Base-by-base conservation (phyloP, 1,140 invertebrate genomes). In the Adoxophyes honmai region DNA sequence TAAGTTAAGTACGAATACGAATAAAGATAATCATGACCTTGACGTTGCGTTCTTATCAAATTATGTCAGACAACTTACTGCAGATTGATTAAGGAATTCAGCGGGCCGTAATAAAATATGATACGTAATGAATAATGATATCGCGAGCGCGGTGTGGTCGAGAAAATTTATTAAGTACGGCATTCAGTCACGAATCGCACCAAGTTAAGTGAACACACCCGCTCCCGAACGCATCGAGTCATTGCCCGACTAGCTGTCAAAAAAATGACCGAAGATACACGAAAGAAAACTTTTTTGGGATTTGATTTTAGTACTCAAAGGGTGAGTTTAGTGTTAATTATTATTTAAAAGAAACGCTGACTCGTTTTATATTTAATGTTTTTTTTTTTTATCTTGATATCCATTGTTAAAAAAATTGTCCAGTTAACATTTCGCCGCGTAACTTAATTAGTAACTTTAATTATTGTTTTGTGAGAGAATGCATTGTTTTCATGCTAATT, bases 291-390 rank as follows among this genome's bases (percentile, higher is more conserved):
- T 68, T 95, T 92, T 87, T 89, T 96, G 60, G 94, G 95, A 55
- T 91, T 96, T 55, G 95, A 96, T 89, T 91, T 95, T 72, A 95
- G 94, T 79, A 96, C 94, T 14, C 95, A 96, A 83, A 94, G 95
- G 92, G 95, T 96, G 90, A 89, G 75, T 73, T 61, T 28, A 55
- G 21, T 28, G 6, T 6, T 28, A 28, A 28, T 28, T 28, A 28
- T 28, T 28, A 28, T 3, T 28, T 3, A 28, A 28, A 28, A 6
- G 21, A 16, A 16, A 69, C 34, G 52, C 15, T n/a, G n/a, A n/a
- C n/a, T n/a, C n/a, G n/a, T n/a, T n/a, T 13, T n/a, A 16, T 52
- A 28, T 9, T 35, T 14, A 34, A 10, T 52, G 51, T 35, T 0
- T 16, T 16, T 48, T 9, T 36, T 21, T 35, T 0, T 21, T 44